Conservation (phyloP, 2,113 vertebrate genomes). For the Sakesphorus luctuosus region DNA sequence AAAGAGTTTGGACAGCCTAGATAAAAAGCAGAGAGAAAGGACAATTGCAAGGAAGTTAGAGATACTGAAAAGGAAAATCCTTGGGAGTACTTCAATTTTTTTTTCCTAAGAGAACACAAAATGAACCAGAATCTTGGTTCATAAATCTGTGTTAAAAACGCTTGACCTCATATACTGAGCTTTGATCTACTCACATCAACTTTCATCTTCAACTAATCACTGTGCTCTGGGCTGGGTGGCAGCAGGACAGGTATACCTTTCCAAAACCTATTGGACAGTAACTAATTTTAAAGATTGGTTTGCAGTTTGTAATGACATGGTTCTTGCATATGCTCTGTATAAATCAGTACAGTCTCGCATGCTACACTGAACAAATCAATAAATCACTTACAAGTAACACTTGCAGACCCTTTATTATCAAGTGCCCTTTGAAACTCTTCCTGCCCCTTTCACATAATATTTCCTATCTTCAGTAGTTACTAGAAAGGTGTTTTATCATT, state of each 20-base stretch:
- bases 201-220: constrained; percentile 32
- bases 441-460: constrained; percentile 42
- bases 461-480: constrained; percentile 24
- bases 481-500: constrained; percentile 39
- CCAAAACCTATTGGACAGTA: constrained; percentile 46
- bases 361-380: constrained; percentile 59
- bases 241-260: constrained; percentile 48
- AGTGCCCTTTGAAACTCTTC: constrained; percentile 54
- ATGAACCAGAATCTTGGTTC: not conserved
- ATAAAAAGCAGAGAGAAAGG: not conserved
- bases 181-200: constrained; percentile 46
- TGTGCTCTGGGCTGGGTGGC: not conserved
- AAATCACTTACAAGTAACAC: constrained; percentile 40
- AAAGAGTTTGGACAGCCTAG: not conserved
- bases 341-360: constrained; percentile 32
- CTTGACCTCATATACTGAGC: constrained; percentile 29
- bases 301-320: constrained; percentile 34
- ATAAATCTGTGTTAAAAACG: not conserved
- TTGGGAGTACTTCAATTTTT: not conserved
- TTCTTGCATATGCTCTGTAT: constrained; percentile 32
- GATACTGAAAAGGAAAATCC: not conserved
- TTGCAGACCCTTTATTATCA: constrained; percentile 53
- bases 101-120: constrained; percentile 2
- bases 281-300: constrained; percentile 64
- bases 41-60: not conserved